A percentile compares a stretch with the other conserved stretches of the same genome.
Conservation (phyloP, 30 jellyfish, hydroid and myxozoan genomes). For the Phacellophora camtschatica region DNA sequence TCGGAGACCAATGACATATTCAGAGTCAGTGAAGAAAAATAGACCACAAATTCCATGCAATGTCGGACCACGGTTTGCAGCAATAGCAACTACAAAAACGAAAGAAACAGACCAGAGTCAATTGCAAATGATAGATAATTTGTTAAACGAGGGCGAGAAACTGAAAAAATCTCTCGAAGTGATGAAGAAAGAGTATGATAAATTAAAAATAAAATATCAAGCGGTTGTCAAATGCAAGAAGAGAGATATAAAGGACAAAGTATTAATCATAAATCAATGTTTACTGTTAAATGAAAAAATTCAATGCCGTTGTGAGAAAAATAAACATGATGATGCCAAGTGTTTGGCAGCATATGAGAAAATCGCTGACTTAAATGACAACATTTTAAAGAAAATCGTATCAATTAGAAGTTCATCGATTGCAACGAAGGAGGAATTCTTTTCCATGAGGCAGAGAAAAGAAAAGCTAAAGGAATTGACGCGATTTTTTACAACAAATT, state of each 20-base stretch:
- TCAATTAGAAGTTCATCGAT: not conserved
- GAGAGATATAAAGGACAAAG: not conserved
- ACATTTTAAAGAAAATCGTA: not conserved
- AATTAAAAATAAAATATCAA: not conserved
- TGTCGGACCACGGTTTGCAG: not conserved
- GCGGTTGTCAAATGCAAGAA: not conserved
- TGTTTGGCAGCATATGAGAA: slow-evolving; percentile 11
- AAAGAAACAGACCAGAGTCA: not conserved
- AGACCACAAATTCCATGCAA: not conserved
- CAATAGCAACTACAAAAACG: not conserved
- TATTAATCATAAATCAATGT: not conserved
- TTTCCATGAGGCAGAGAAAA: not conserved
- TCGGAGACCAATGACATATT: slow-evolving; percentile 50
- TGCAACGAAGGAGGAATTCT: not conserved
- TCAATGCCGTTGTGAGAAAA: not conserved
- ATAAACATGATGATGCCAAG: slow-evolving; percentile 3
- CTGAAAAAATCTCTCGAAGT: slow-evolving; percentile 3
- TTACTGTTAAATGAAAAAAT: not conserved
- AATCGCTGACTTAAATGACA: slow-evolving; percentile 14
- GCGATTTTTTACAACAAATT: not conserved
- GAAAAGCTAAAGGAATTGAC: slow-evolving; percentile 10
- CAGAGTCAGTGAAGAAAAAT: slow-evolving; percentile 59
- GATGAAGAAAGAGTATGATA: not conserved
- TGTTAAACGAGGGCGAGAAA: slow-evolving; percentile 11
- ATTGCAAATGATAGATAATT: not conserved